Base-by-base conservation (phyloP, 2,113 vertebrate genomes). In the Gulo gulo region DNA sequence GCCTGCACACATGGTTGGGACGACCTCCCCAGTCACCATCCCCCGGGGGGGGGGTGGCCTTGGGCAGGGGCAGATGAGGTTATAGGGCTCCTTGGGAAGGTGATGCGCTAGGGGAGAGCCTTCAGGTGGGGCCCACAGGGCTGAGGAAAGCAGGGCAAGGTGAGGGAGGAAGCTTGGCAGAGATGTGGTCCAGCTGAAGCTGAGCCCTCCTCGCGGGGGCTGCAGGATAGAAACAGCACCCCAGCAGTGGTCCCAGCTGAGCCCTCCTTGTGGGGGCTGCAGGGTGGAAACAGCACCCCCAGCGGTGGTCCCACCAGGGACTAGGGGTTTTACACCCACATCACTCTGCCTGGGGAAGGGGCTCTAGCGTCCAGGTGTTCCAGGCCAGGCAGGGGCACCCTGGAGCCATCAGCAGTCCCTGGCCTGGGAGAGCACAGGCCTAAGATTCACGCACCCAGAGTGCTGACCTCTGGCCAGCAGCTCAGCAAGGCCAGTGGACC, bases 1-100 rank as follows among this genome's bases (percentile, higher is more conserved):
- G 63, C 13, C 3, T 6, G 0, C 50, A 13, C 0, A 29, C 79
- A 34, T 3, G 14, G 29, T 26, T 7, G 2, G 20, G 63, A 50
- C 1, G 39, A 83, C 29, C 36, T n/a, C 24, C 8, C 21, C 20
- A 6, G 1, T 21, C 50, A 71, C 50, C 8, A 47, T 31, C 21
- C 15, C 45, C 9, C 7, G 1, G 78, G 63, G 78, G 63, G 31
- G 73, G 65, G 39, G 39, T 42, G 39, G 8, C 29, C 21, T 13
- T 2, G 8, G 12, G 7, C 2, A 15, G 42, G 42, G 59, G 34
- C 45, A 65, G 59, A 23, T 11, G 23, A 39, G 23, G 15, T 10
- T 47, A 69, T 18, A 7, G 26, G 61, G 76, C 18, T 45, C 29
- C 36, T 34, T 34, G 63, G 9, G 20, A 5, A 42, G 31, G 31